phyloP scores from a whole-genome alignment of 2,113 vertebrate species.

The Odocoileus virginianus region DNA sequence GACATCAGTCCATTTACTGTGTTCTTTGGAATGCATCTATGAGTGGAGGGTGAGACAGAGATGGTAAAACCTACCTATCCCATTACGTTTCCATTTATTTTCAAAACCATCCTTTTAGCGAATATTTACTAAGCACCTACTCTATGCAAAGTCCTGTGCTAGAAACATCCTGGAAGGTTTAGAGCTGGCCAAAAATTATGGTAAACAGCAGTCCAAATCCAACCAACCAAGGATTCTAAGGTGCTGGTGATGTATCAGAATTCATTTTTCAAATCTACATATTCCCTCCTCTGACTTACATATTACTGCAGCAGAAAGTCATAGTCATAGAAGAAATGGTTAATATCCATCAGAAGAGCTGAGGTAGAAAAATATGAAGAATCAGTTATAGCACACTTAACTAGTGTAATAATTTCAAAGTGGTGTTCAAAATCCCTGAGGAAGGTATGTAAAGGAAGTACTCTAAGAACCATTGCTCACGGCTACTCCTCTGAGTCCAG shows the following conservation, averaged over 20 bases:
- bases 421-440: background rate
- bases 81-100: background rate
- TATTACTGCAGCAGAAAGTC: background rate
- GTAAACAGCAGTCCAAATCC: background rate
- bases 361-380: background rate
- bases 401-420: background rate
- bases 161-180: background rate
- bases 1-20: background rate
- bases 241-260: background rate
- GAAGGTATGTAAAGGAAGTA: background rate
- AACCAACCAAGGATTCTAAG: background rate
- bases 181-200: background rate
- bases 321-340: background rate
- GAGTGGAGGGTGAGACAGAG: background rate
- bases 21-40: background rate
- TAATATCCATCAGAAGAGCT: background rate
- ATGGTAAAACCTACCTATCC: background rate
- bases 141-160: background rate
- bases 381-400: background rate
- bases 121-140: background rate
- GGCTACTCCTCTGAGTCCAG: background rate
- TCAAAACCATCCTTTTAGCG: conserved; percentile 1
- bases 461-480: background rate
- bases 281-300: background rate
- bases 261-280: background rate